These are phyloP conservation scores for Nyctalus aviator DNA, from an alignment of 2,797 vertebrate genomes.

Conservation along the genomic window DNA sequence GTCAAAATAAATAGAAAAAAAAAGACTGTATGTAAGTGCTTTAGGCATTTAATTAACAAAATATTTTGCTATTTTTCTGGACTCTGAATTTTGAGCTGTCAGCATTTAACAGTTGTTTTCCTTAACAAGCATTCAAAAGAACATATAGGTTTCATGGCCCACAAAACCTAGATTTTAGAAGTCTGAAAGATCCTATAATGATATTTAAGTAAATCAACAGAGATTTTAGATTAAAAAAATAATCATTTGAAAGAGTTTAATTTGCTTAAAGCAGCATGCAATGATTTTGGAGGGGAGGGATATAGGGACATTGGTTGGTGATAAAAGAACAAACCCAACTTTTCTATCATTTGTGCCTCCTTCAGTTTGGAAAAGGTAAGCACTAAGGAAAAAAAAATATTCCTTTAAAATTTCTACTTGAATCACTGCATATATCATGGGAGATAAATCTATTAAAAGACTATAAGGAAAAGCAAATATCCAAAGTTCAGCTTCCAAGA, in stretches of 20 bases:
- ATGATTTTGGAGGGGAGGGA: background rate
- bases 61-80: background rate
- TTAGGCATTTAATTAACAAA: slow-evolving; percentile 4
- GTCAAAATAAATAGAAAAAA: background rate
- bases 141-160: background rate
- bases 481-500: slow-evolving; percentile 14
- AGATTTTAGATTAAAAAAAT: background rate
- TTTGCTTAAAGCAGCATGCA: background rate
- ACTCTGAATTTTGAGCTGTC: background rate
- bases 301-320: background rate
- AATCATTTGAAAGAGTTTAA: slow-evolving; percentile 4
- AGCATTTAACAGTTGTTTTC: background rate
- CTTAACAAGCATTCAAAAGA: background rate
- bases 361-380: slow-evolving; percentile 18
- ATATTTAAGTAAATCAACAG: background rate
- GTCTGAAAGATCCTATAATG: slow-evolving; percentile 1
- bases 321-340: background rate
- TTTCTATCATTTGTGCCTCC: background rate
- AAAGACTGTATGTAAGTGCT: background rate
- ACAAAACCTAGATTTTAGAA: background rate
- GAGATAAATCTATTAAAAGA: background rate
- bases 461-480: background rate
- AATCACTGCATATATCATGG: background rate
- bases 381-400: too few species aligned
- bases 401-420: background rate